Base-by-base conservation (phyloP, 2,797 vertebrate genomes). In the Periophthalmus magnuspinnatus region DNA sequence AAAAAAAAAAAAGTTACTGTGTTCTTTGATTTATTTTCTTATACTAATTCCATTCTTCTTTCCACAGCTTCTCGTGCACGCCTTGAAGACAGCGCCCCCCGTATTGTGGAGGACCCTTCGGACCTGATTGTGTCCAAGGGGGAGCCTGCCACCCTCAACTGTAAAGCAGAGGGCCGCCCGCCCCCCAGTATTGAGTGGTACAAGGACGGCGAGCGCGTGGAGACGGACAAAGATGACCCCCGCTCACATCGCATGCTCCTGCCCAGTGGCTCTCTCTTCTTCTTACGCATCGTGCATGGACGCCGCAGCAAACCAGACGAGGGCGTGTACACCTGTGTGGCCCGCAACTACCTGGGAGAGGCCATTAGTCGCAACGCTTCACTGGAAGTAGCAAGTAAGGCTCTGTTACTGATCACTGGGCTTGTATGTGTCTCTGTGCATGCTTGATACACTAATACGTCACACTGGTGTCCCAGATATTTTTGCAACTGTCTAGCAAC, bases 181-280 rank as follows among this genome's bases (percentile, higher is more conserved):
- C 14, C 83, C 0, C 97, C 97, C 0, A 84, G 79, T 0, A 93
- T 98, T 14, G 96, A 98, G 84, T 98, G 97, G 97, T 99, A 96
- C 85, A 98, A 97, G 67, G 96, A 99, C 0, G 97, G 96, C 0
- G 96, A 97, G 67, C 91, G 96, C 0, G 97, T 98, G 78, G 96
- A 97, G 83, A 98, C 97, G 0, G 96, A 96, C 80, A 91, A 86
- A 7, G 97, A 98, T 5, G 97, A 98, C 71, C 96, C 97, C 0
- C 96, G 96, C 0, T 97, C 97, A 0, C 97, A 99, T 83, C 97
- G 97, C 70, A 96, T 97, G 92, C 93, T 99, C 61, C 91, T 99
- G 61, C 97, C 97, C 63, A 96, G 95, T 0, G 97, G 97, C 0
- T 95, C 97, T 5, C 96, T 99, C 75, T 99, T 98, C 91, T 98